phyloP scores from a whole-genome alignment of 2,113 vertebrate genomes.

The Athene cunicularia region DNA sequence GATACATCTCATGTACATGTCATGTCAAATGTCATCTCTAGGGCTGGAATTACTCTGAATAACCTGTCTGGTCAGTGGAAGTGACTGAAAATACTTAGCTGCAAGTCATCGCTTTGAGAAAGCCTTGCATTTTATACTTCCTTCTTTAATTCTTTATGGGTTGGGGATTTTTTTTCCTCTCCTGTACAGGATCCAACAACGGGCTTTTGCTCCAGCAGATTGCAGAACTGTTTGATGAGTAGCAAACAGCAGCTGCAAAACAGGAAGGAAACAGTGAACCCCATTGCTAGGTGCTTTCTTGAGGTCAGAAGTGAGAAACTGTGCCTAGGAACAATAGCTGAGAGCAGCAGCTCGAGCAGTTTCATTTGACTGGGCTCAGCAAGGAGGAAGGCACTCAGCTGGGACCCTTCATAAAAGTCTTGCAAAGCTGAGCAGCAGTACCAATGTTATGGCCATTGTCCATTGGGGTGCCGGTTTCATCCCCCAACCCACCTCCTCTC shows the following conservation, averaged over 20 bases:
- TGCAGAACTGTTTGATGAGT: background rate
- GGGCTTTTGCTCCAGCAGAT: fast-evolving
- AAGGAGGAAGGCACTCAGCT: background rate
- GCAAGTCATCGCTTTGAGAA: constrained; percentile 23
- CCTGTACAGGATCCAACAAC: background rate
- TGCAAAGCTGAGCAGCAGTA: fast-evolving
- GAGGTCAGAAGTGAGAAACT: background rate
- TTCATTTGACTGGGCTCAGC: background rate
- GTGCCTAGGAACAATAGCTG: fast-evolving
- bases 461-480: background rate
- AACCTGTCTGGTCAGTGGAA: constrained; percentile 55
- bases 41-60: constrained; percentile 33
- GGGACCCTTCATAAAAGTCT: background rate
- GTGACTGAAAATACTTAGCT: constrained; percentile 36
- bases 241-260: background rate
- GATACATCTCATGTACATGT: constrained; percentile 60
- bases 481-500: background rate
- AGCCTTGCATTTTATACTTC: background rate
- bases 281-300: background rate
- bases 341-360: background rate
- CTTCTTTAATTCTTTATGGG: constrained; percentile 18
- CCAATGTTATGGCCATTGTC: fast-evolving
- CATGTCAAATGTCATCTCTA: constrained; percentile 64
- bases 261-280: background rate
- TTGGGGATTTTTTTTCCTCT: background rate